These are phyloP conservation scores for Sminthurides bifidus DNA, from an alignment of 1,140 invertebrate species.

Conservation along the genomic window DNA sequence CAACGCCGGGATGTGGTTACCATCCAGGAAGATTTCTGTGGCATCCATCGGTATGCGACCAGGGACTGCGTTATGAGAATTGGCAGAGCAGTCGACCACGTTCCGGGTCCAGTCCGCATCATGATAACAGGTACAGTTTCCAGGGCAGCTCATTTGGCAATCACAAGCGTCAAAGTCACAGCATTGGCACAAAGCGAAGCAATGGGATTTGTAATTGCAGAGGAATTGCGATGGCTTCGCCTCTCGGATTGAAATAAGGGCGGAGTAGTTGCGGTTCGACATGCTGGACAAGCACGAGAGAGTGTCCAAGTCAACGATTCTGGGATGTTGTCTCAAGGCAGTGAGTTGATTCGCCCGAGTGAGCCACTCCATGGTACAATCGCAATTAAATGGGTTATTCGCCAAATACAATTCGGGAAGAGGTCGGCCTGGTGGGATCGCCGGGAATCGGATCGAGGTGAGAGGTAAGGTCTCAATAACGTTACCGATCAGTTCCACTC, in stretches of 20 bases:
- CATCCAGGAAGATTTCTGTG: constrained; percentile 80
- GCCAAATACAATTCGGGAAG: constrained; percentile 81
- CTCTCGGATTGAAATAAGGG: constrained; percentile 12
- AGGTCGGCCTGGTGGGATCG: constrained; percentile 54
- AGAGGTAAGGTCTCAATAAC: constrained; percentile 69
- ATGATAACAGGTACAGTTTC: constrained; percentile 79
- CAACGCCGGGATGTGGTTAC: constrained; percentile 63
- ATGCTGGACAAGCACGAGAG: constrained; percentile 67
- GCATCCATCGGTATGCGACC: constrained; percentile 86
- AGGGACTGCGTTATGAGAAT: constrained; percentile 58
- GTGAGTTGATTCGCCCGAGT: constrained; percentile 59
- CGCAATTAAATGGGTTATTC: constrained; percentile 78
- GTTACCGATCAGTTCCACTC: constrained; percentile 75
- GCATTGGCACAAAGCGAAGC: constrained; percentile 83
- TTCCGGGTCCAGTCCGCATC: constrained; percentile 88
- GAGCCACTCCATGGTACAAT: constrained; percentile 72
- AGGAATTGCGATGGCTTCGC: constrained; percentile 13
- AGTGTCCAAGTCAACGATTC: constrained; percentile 72
- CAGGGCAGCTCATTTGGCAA: constrained; percentile 85
- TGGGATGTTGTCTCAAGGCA: constrained; percentile 56
- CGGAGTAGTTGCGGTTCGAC: constrained; percentile 37
- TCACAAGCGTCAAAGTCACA: constrained; percentile 90
- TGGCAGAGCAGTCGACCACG: constrained; percentile 72
- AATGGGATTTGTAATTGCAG: constrained; percentile 71
- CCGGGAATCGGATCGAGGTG: constrained; percentile 68